Percentiles rank a stretch among this genome's conserved stretches.
phyloP scores from a whole-genome alignment of 2,888 invertebrate genomes.

The Carabus problematicus region DNA sequence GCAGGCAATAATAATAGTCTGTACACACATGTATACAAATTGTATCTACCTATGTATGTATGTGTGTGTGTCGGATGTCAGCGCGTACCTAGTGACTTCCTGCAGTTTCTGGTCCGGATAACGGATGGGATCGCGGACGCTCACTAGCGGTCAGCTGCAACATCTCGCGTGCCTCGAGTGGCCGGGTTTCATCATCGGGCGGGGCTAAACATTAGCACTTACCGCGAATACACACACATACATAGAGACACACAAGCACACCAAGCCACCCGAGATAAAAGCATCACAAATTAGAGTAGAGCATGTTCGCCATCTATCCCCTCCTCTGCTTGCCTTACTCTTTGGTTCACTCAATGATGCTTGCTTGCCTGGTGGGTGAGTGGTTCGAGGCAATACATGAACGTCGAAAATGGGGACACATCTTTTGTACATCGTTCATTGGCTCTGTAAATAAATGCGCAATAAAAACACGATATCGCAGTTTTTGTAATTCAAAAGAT shows the following conservation, averaged over 20 bases:
- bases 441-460: no score
- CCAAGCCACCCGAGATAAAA: conserved; percentile 31
- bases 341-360: not conserved
- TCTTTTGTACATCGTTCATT: not conserved
- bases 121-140: conserved; percentile 3
- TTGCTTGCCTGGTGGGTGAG: not conserved
- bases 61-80: no score
- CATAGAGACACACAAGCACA: conserved; percentile 10
- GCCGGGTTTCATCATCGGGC: not conserved
- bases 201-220: conserved; percentile 29
- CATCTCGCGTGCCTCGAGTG: conserved; percentile 1
- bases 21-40: no score
- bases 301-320: conserved; percentile 18
- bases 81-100: conserved; percentile 5
- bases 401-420: not conserved
- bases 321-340: conserved; percentile 2
- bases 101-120: conserved; percentile 14
- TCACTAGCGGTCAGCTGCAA: conserved; percentile 26
- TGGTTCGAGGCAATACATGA: not conserved
- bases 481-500: no score
- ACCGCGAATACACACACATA: conserved; percentile 22
- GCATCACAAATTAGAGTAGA: conserved; percentile 38
- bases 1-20: not conserved
- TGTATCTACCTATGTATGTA: no score
- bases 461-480: no score